phyloP scores from a whole-genome alignment of 2,888 invertebrate species.

The Cylloceria caligata region DNA sequence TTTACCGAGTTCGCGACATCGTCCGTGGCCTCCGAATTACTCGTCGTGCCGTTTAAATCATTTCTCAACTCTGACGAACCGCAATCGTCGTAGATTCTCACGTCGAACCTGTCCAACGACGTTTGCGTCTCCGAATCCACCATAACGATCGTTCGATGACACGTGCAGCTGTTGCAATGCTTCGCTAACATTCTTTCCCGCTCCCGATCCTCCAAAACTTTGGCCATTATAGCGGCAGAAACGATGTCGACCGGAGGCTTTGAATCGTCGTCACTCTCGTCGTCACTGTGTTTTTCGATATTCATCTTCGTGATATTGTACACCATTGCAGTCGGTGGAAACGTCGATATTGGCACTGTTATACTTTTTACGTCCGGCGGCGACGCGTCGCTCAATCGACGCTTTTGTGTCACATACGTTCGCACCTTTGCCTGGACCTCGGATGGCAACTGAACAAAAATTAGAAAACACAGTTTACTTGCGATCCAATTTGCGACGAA shows the following conservation, averaged over 20 bases:
- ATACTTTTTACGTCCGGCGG: conserved; percentile 87
- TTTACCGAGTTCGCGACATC: too few relatives aligned
- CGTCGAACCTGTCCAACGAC: conserved; percentile 51
- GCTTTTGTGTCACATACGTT: conserved; percentile 90
- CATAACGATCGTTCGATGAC: conserved; percentile 84
- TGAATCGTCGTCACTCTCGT: conserved; percentile 85
- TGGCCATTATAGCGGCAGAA: conserved; percentile 96
- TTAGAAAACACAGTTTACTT: conserved; percentile 3
- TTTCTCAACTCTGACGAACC: conserved; percentile 64
- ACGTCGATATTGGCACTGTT: conserved; percentile 91
- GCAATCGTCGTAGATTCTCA: conserved; percentile 68
- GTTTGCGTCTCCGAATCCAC: conserved; percentile 82
- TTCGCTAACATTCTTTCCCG: conserved; percentile 91
- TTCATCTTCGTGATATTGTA: conserved; percentile 85
- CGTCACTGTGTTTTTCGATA: conserved; percentile 84
- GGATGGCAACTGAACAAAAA: conserved; percentile 91
- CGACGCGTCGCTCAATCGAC: conserved; percentile 85
- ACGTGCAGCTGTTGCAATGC: conserved; percentile 94
- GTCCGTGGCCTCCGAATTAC: conserved; percentile 5
- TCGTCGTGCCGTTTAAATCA: conserved; percentile 48
- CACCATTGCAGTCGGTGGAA: conserved; percentile 94
- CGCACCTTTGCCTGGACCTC: conserved; percentile 96
- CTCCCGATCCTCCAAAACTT: conserved; percentile 95
- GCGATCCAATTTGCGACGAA: conserved; percentile 5
- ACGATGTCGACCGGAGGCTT: conserved; percentile 90